Base-by-base conservation (phyloP, 2,888 invertebrate genomes). In the Sinopyrophorus schimmeli region DNA sequence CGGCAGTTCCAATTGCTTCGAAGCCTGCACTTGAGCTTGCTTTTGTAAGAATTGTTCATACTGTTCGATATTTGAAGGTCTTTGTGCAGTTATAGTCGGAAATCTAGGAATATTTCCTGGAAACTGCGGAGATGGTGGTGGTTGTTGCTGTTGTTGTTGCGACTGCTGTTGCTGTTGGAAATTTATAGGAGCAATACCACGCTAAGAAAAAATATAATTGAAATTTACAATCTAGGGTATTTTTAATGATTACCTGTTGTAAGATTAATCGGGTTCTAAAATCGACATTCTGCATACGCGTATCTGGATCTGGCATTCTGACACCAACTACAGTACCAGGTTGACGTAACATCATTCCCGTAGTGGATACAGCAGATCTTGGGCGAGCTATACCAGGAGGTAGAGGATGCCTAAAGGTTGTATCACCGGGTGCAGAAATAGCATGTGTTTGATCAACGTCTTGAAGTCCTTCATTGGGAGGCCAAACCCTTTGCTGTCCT, bases 381-480 rank as follows among this genome's bases (percentile, higher is more conserved):
- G 80, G 77, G 57, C 80, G 72, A 4, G 75, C 73, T 27, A 77
- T 74, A 53, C 77, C 75, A 31, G 59, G 59, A 5, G 86, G 86
- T 60, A 87, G 72, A 5, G 87, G 87, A 60, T 85, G 86, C 5
- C 87, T 78, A 71, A 85, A 86, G 17, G 82, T 84, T 44, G 79
- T 80, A 26, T 83, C 83, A 1, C 76, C 78, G 62, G 72, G 44
- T 60, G 69, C 62, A 11, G 61, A 64, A 5, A 65, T 64, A 62
- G 60, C 31, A 12, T 57, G 39, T 10, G 56, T 53, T 23, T 62
- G 64, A 26, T 68, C 68, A n/a, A 59, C 14, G 66, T 75, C 53
- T 42, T 63, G 65, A 18, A 38, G 41, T 9, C 53, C 50, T 32
- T 67, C 69, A 11, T 57, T 53, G 21, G 77, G 77, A 3, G 79